Base-by-base conservation (phyloP, 2,888 invertebrate genomes). In the Chrysomela aeneicollis region DNA sequence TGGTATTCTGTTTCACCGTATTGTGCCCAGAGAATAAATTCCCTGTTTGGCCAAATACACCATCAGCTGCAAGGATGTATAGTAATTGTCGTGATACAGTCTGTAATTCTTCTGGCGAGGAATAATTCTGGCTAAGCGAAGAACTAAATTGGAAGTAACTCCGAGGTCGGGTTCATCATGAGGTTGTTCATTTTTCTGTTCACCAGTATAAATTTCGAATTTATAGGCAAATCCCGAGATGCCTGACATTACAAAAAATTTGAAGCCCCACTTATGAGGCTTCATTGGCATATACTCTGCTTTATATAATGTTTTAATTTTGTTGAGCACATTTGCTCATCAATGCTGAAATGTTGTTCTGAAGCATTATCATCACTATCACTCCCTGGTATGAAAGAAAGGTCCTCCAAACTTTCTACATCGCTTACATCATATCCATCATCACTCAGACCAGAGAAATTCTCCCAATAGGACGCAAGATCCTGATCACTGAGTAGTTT, bases 291-390 rank as follows among this genome's bases (percentile, higher is more conserved):
- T 51, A 26, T 51, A 51, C 15, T n/a, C n/a, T 51, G 51, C 61
- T 57, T 59, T 54, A 64, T 60, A 26, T 54, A 64, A 32, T 58
- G 37, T 15, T 52, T 59, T 9, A 59, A 26, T 59, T 63, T 59
- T 8, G 51, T 63, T 12, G 42, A 63, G 53, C 63, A 63, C 59
- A 63, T 63, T 63, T 63, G 63, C 22, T 63, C 63, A 46, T 63
- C 59, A 51, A 63, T 63, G 19, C 63, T 62, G 10, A 62, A 15
- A 57, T 49, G 47, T 50, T 62, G 57, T 32, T 62, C 57, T n/a
- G 58, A 50, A 47, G 62, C 50, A 42, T 35, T 2, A 35, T 9
- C 10, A 35, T 35, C 32, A 35, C 4, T 10, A 35, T 2, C 32
- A 35, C 32, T 35, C 32, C 4, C 32, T 35, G 32, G 9, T 42